Percentiles rank a stretch among this genome's conserved stretches.
Conservation (phyloP, 2,888 invertebrate species). For the Eupithecia subumbrata region DNA sequence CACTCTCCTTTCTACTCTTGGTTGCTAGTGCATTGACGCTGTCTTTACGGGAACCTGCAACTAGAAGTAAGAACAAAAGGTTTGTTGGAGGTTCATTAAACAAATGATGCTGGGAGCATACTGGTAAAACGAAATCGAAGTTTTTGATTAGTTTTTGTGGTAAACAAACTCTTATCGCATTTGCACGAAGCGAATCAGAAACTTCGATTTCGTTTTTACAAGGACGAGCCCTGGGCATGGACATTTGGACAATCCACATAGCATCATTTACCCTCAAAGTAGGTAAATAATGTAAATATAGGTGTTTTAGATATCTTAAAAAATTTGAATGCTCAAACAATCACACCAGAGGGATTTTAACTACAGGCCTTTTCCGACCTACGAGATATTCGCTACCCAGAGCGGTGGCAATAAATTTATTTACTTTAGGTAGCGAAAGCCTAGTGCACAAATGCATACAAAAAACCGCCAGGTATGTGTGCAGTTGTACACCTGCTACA, state of each 20-base stretch:
- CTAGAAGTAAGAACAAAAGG: constrained; percentile 2
- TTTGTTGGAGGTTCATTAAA: neutral
- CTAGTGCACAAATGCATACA: too few species aligned
- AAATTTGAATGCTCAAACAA: neutral
- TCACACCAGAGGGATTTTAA: neutral
- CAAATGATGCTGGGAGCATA: neutral
- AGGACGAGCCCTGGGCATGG: too few species aligned
- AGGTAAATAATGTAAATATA: neutral
- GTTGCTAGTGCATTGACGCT: constrained; percentile 70
- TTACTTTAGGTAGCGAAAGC: neutral
- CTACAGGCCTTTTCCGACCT: neutral
- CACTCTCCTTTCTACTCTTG: constrained; percentile 76
- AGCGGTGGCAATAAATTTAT: neutral
- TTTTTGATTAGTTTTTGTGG: too few species aligned
- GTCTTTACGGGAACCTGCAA: constrained; percentile 67
- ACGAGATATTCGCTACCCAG: neutral
- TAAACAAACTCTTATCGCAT: too few species aligned
- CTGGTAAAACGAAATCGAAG: too few species aligned
- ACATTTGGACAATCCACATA: neutral
- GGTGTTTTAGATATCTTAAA: neutral
- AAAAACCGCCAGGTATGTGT: neutral
- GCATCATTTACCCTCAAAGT: neutral
- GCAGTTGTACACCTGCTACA: neutral
- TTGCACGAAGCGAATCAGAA: too few species aligned
- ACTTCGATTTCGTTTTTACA: too few species aligned